Evolutionary conservation across 2,797 vertebrate species (phyloP).

Genomic region (Atherinosoma microstoma): DNA sequence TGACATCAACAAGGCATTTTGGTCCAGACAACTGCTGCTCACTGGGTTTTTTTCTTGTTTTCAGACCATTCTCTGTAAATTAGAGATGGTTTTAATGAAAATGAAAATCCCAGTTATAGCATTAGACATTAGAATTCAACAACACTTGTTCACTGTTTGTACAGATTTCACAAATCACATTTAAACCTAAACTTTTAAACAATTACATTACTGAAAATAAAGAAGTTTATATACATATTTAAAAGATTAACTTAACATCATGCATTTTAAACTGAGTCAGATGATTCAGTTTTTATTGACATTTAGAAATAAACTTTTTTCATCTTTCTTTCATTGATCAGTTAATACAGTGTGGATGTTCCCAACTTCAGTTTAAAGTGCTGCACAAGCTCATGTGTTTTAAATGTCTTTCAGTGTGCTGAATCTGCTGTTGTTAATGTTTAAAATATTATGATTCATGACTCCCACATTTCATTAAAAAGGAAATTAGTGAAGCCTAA

Average conservation of each 20-base stretch:
- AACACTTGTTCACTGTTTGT: not conserved
- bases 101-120: no score
- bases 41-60: no score
- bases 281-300: not conserved
- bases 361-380: not conserved
- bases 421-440: constrained; percentile 54
- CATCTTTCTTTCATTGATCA: not conserved
- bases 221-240: not conserved
- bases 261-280: no score
- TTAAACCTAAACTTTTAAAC: not conserved
- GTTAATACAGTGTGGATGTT: not conserved
- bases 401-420: constrained; percentile 13
- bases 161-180: not conserved
- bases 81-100: no score
- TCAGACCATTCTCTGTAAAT: no score
- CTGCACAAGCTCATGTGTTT: not conserved
- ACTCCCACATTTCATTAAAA: constrained; percentile 86
- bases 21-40: no score
- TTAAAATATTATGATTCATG: constrained; percentile 82
- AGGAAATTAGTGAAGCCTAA: constrained; percentile 85
- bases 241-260: not conserved
- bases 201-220: constrained; percentile 8
- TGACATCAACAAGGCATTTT: no score
- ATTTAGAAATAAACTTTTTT: not conserved
- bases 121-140: no score